These are phyloP conservation scores for Abrostola tripartita DNA, from an alignment of 2,888 invertebrate genomes.

Conservation along the genomic window DNA sequence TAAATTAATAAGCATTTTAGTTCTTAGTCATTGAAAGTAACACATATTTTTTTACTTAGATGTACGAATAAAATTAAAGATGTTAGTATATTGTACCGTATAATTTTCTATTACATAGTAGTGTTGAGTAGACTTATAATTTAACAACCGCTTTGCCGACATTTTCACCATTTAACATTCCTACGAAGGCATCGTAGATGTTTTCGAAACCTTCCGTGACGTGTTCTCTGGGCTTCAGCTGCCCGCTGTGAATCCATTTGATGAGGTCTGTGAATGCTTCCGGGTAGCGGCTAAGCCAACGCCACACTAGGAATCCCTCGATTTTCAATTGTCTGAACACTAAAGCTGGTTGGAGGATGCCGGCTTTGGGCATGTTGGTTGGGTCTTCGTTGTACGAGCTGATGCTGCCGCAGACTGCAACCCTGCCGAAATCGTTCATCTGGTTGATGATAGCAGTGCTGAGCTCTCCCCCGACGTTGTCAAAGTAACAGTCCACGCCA, in stretches of 20 bases:
- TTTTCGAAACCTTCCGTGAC: slow-evolving; percentile 91
- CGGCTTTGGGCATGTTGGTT: slow-evolving; percentile 64
- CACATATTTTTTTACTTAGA: slow-evolving; percentile 35
- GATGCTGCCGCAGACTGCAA: slow-evolving; percentile 84
- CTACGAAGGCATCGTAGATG: slow-evolving; percentile 90
- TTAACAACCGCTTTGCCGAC: slow-evolving; percentile 91
- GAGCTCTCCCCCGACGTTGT: slow-evolving; percentile 91
- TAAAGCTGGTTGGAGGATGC: slow-evolving; percentile 86
- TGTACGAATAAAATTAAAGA: neutral
- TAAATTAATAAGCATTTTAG: neutral
- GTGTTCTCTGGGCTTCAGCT: slow-evolving; percentile 90
- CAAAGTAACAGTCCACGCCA: slow-evolving; percentile 93
- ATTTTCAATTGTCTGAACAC: slow-evolving; percentile 89
- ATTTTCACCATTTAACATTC: slow-evolving; percentile 90
- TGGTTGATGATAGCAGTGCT: slow-evolving; percentile 87
- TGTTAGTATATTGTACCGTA: neutral
- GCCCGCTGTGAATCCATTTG: slow-evolving; percentile 90
- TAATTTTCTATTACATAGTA: neutral
- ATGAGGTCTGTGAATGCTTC: slow-evolving; percentile 89
- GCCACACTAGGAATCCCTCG: slow-evolving; percentile 88
- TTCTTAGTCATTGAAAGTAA: slow-evolving; percentile 4
- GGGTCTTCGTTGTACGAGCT: slow-evolving; percentile 73
- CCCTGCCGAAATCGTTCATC: slow-evolving; percentile 89
- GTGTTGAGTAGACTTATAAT: slow-evolving; percentile 62
- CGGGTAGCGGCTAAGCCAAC: slow-evolving; percentile 86